Conservation (phyloP, 2,797 vertebrate genomes). For the Gymnothorax javanicus region DNA sequence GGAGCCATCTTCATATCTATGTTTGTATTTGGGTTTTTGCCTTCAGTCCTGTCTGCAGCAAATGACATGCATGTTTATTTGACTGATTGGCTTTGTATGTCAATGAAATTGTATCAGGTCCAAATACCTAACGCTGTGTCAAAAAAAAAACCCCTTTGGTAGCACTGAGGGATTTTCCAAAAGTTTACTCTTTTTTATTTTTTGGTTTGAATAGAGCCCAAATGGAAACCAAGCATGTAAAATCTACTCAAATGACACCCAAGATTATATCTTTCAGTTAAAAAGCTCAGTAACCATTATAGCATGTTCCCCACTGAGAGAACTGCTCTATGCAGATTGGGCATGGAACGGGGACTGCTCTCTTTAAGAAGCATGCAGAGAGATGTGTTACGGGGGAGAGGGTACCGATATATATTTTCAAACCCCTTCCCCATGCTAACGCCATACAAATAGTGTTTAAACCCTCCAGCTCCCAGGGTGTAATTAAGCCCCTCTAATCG, state of each 20-base stretch:
- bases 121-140: too few relatives aligned
- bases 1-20: too few relatives aligned
- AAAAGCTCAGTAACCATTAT: background rate
- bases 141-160: background rate
- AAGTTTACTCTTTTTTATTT: background rate
- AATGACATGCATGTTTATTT: too few relatives aligned
- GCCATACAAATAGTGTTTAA: conserved; percentile 79
- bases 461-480: conserved; percentile 77
- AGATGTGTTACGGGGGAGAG: conserved; percentile 54
- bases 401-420: conserved; percentile 70
- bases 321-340: background rate
- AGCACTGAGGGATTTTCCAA: background rate
- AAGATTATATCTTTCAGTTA: background rate
- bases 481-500: conserved; percentile 83
- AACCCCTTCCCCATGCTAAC: conserved; percentile 62
- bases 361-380: background rate
- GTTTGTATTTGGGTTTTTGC: too few relatives aligned
- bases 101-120: too few relatives aligned
- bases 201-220: conserved; percentile 2
- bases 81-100: too few relatives aligned
- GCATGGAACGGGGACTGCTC: background rate
- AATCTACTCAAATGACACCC: conserved; percentile 1
- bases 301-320: background rate
- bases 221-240: background rate
- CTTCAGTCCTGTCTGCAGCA: too few relatives aligned